These are phyloP conservation scores for Tursiops truncatus DNA, from an alignment of 2,113 vertebrate species.

Conservation along the genomic window DNA sequence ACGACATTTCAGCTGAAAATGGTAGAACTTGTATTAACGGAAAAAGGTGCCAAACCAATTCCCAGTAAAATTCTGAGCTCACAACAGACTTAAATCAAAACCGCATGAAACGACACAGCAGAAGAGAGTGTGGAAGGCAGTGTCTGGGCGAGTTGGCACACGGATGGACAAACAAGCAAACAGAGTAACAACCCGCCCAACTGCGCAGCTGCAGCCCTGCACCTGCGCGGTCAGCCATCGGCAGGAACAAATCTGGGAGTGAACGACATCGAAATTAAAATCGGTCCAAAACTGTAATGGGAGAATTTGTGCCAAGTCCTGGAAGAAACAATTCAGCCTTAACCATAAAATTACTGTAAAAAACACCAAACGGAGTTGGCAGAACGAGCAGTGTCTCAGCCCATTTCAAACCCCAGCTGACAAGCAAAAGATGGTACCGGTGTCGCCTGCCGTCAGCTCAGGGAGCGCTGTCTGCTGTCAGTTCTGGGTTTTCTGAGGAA, in stretches of 20 bases:
- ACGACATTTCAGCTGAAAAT: slow-evolving; percentile 73
- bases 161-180: neutral
- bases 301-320: slow-evolving; percentile 66
- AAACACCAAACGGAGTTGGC: slow-evolving; percentile 55
- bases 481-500: slow-evolving; percentile 75
- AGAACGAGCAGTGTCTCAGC: slow-evolving; percentile 54
- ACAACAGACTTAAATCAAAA: slow-evolving; percentile 59
- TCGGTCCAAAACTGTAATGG: slow-evolving; percentile 60
- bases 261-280: slow-evolving; percentile 63
- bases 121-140: slow-evolving; percentile 38
- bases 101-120: neutral
- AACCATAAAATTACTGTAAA: slow-evolving; percentile 45
- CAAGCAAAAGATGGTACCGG: rapidly evolving
- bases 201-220: rapidly evolving
- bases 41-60: slow-evolving; percentile 23
- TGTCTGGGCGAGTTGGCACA: slow-evolving; percentile 10
- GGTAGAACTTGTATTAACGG: slow-evolving; percentile 47
- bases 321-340: slow-evolving; percentile 50
- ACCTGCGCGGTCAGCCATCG: rapidly evolving
- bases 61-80: neutral
- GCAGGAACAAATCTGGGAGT: neutral
- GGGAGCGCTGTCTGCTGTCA: neutral
- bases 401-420: slow-evolving; percentile 21
- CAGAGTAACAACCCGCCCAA: neutral
- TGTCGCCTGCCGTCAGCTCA: neutral